Conservation (phyloP, 2,888 invertebrate species). For the Scaptomyza cyrtandrae region DNA sequence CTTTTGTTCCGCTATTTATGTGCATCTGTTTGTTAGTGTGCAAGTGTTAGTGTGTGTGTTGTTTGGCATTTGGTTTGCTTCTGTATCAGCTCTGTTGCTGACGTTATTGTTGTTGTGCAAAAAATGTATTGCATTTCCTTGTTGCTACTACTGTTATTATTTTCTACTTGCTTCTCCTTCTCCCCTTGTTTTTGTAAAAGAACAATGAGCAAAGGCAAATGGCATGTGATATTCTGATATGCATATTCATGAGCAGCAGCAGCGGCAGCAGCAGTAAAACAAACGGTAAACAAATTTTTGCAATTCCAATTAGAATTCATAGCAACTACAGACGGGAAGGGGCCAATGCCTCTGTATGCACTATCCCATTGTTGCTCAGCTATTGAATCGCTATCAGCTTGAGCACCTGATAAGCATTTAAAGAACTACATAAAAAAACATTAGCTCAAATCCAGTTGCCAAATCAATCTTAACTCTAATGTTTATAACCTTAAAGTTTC, state of each 20-base stretch:
- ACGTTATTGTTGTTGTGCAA: constrained; percentile 35
- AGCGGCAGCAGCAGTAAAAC: constrained; percentile 10
- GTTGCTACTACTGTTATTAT: constrained; percentile 30
- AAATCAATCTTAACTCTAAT: neutral
- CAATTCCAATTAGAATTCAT: constrained; percentile 45
- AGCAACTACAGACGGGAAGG: constrained; percentile 3
- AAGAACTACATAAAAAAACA: neutral
- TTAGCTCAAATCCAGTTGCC: neutral
- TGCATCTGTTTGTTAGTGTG: constrained; percentile 3
- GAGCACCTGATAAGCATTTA: neutral
- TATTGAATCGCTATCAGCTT: neutral
- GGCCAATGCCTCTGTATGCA: constrained; percentile 14
- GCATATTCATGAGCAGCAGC: constrained; percentile 43
- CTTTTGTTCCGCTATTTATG: constrained; percentile 40
- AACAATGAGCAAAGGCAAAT: constrained; percentile 25
- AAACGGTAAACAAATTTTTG: constrained; percentile 51
- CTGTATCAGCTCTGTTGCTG: constrained; percentile 33
- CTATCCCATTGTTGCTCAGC: constrained; percentile 5
- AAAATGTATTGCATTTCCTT: constrained; percentile 56
- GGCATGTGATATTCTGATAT: constrained; percentile 35
- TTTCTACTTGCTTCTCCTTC: constrained; percentile 19
- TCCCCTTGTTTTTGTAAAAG: constrained; percentile 17
- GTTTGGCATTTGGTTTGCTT: constrained; percentile 30
- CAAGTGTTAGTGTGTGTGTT: constrained; percentile 11
- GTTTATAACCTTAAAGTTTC: too few relatives aligned